Evolutionary conservation across 1,140 invertebrate genomes (phyloP).

Genomic region (Drosophila pectinifera): DNA sequence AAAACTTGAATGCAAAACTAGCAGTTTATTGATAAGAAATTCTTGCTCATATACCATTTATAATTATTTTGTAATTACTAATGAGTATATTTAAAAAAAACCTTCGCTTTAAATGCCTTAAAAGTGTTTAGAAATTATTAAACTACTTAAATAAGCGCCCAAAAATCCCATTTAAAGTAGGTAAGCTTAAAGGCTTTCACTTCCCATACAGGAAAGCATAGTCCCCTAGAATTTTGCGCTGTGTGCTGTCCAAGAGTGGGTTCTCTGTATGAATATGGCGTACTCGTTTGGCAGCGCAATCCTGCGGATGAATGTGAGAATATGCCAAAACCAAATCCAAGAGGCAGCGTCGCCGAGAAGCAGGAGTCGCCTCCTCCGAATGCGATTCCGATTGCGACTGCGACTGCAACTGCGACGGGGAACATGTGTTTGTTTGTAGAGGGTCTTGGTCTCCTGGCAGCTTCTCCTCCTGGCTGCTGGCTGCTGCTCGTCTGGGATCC

Average conservation of each 20-base stretch:
- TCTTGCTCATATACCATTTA: neutral
- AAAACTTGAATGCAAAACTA: too few relatives aligned
- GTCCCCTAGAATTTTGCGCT: neutral
- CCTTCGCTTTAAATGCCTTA: too few relatives aligned
- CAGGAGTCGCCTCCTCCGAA: slow-evolving; percentile 8
- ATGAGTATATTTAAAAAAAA: neutral
- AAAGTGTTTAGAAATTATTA: neutral
- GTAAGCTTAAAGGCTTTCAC: neutral
- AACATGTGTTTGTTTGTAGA: slow-evolving; percentile 55
- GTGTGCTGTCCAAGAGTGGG: slow-evolving; percentile 9
- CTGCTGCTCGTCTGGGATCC: slow-evolving; percentile 25
- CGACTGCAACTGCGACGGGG: slow-evolving; percentile 18
- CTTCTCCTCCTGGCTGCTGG: slow-evolving; percentile 12
- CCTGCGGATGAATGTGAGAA: slow-evolving; percentile 75
- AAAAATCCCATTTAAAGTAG: neutral
- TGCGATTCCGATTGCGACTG: slow-evolving; percentile 14
- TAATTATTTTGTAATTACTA: neutral
- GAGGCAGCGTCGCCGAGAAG: slow-evolving; percentile 15
- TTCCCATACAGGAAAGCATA: too few relatives aligned
- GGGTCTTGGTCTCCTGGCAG: slow-evolving; percentile 30
- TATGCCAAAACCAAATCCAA: slow-evolving; percentile 79
- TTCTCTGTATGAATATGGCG: slow-evolving; percentile 42
- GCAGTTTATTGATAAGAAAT: neutral
- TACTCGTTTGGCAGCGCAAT: slow-evolving; percentile 41
- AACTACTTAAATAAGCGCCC: neutral